Percentiles rank a stretch among this genome's conserved stretches.
These are phyloP conservation scores for Fistularia commersonii DNA, from an alignment of 2,797 vertebrate species.

Conservation along the genomic window DNA sequence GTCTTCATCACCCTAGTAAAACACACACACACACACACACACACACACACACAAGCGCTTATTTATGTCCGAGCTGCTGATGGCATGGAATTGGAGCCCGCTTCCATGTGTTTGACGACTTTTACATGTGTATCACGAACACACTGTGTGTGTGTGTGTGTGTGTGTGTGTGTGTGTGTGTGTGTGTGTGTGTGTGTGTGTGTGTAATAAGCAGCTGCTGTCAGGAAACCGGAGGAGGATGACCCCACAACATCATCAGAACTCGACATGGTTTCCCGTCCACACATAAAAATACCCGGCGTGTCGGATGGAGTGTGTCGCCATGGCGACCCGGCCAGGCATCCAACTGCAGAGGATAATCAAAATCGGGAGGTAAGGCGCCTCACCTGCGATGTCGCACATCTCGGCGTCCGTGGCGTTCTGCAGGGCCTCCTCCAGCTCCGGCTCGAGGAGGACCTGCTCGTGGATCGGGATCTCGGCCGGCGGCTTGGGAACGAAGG, in stretches of 20 bases:
- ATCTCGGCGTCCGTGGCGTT: constrained; percentile 93
- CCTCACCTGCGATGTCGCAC: constrained; percentile 92
- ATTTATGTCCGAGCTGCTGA: constrained; percentile 79
- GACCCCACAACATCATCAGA: no score
- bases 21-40: constrained; percentile 1
- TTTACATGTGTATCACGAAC: constrained; percentile 51
- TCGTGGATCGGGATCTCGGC: constrained; percentile 80
- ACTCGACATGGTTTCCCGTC: no score
- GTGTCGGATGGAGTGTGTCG: no score
- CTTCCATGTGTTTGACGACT: constrained; percentile 30
- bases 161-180: constrained; percentile 10
- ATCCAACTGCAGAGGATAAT: neutral
- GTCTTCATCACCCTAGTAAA: constrained; percentile 28
- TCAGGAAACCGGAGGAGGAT: constrained; percentile 16
- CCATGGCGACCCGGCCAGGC: neutral
- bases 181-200: no score
- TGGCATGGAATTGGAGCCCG: constrained; percentile 61
- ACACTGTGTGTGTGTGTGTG: constrained; percentile 18
- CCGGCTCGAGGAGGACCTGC: constrained; percentile 89
- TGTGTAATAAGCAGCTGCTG: constrained; percentile 33
- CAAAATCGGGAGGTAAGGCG: neutral
- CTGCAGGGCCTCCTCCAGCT: constrained; percentile 91
- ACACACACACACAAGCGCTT: constrained; percentile 2
- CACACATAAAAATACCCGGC: no score
- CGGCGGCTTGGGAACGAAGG: constrained; percentile 81